phyloP scores from a whole-genome alignment of 2,888 invertebrate species.

The Lepidonotus clava region DNA sequence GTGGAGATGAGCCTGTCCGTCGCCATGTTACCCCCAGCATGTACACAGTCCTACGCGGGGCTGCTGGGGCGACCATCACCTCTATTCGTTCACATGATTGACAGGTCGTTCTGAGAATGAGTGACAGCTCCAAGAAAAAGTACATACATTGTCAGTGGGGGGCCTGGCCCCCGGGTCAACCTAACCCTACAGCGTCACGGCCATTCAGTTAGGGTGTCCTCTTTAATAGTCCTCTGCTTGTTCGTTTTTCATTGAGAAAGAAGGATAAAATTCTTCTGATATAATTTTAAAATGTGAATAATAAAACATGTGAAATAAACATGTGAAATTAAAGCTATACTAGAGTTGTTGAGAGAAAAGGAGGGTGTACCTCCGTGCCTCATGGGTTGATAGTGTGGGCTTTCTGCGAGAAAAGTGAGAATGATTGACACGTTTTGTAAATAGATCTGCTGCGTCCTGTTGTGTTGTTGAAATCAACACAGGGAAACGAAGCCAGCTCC shows the following conservation, averaged over 20 bases:
- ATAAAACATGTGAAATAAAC: no score
- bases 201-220: not conserved
- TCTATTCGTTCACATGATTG: no score
- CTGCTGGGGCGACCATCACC: no score
- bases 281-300: no score
- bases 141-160: not conserved
- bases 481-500: not conserved
- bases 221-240: not conserved
- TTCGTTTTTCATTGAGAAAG: no score
- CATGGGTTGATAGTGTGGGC: not conserved
- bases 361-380: no score
- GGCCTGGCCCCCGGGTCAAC: not conserved
- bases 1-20: no score
- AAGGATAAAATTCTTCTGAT: no score
- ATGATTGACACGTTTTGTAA: slow-evolving; percentile 39
- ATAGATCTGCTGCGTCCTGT: slow-evolving; percentile 28
- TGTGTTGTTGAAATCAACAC: slow-evolving; percentile 43
- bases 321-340: no score
- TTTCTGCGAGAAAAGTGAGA: not conserved
- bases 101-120: slow-evolving; percentile 1
- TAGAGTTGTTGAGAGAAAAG: no score
- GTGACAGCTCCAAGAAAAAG: not conserved
- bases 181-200: not conserved
- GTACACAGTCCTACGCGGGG: no score
- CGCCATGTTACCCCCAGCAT: no score